These are phyloP conservation scores for Pasiphila rectangulata DNA, from an alignment of 2,888 invertebrate genomes.

Conservation along the genomic window DNA sequence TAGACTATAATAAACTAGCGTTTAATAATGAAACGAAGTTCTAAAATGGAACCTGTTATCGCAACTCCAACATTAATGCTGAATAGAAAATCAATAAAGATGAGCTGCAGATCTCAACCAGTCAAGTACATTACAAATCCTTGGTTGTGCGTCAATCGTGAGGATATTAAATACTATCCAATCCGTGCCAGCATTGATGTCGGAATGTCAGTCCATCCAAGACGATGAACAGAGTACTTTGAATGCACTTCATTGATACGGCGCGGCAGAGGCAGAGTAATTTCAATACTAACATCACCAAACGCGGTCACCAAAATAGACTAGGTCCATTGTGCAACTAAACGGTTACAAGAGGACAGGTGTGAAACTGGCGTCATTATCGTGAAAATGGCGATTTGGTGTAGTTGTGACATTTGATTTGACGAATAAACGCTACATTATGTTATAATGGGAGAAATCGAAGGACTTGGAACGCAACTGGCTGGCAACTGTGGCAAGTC, in stretches of 20 bases:
- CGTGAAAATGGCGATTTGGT: slow-evolving; percentile 39
- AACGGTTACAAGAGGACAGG: slow-evolving; percentile 39
- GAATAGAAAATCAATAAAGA: neutral
- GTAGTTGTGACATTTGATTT: slow-evolving; percentile 49
- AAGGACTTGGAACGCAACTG: slow-evolving; percentile 57
- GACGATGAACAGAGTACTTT: slow-evolving; percentile 42
- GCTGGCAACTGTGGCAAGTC: slow-evolving; percentile 31
- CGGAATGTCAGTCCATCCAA: slow-evolving; percentile 22
- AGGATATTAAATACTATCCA: slow-evolving; percentile 19
- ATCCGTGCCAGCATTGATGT: slow-evolving; percentile 33
- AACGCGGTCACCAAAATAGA: slow-evolving; percentile 37
- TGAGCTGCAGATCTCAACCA: slow-evolving; percentile 4
- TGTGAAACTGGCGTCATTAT: slow-evolving; percentile 39
- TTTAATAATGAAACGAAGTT: neutral
- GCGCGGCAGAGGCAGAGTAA: slow-evolving; percentile 33
- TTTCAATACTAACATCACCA: slow-evolving; percentile 44
- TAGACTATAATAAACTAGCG: neutral
- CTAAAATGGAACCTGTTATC: slow-evolving; percentile 4
- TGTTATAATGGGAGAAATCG: slow-evolving; percentile 67
- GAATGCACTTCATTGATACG: slow-evolving; percentile 42
- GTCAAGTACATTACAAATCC: slow-evolving; percentile 26
- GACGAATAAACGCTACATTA: slow-evolving; percentile 55
- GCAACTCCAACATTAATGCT: slow-evolving; percentile 3
- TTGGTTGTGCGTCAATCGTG: slow-evolving; percentile 21
- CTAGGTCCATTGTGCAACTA: slow-evolving; percentile 44